phyloP scores from a whole-genome alignment of 2,888 invertebrate species.

The Lithophane semibrunnea region DNA sequence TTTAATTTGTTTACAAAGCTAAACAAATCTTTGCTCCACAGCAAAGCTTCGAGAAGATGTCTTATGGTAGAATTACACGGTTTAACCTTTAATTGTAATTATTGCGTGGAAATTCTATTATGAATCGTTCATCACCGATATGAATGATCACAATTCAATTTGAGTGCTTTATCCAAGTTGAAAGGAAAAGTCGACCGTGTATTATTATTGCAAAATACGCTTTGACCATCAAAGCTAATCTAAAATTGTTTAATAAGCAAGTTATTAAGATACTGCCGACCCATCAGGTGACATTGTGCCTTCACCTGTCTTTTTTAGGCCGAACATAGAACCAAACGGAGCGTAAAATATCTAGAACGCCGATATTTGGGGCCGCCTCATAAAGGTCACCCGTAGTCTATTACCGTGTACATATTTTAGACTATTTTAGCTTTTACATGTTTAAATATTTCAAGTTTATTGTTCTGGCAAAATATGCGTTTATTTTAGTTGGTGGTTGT shows the following conservation, averaged over 20 bases:
- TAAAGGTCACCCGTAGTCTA: conserved; percentile 45
- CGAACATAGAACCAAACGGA: conserved; percentile 11
- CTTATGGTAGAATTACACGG: background rate
- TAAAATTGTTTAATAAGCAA: background rate
- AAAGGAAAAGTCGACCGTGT: background rate
- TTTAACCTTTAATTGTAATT: background rate
- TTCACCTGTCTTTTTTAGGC: conserved; percentile 30
- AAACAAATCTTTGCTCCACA: background rate
- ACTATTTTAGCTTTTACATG: conserved; percentile 13
- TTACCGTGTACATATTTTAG: conserved; percentile 16
- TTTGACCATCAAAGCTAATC: background rate
- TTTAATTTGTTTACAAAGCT: background rate
- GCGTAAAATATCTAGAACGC: conserved; percentile 41
- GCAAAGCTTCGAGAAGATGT: background rate
- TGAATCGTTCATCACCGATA: background rate
- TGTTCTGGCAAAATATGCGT: background rate
- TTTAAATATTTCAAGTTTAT: conserved; percentile 17
- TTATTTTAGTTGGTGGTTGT: background rate
- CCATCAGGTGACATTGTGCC: background rate
- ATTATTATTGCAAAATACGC: background rate
- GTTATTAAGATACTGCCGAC: background rate
- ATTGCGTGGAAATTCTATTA: background rate
- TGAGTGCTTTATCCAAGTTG: background rate
- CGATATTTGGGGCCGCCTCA: conserved; percentile 26
- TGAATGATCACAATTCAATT: background rate